Evolutionary conservation across 2,888 invertebrate species (phyloP), one percentile per base, ranked within the genome.

Genomic region (Scaptomyza parva): DNA sequence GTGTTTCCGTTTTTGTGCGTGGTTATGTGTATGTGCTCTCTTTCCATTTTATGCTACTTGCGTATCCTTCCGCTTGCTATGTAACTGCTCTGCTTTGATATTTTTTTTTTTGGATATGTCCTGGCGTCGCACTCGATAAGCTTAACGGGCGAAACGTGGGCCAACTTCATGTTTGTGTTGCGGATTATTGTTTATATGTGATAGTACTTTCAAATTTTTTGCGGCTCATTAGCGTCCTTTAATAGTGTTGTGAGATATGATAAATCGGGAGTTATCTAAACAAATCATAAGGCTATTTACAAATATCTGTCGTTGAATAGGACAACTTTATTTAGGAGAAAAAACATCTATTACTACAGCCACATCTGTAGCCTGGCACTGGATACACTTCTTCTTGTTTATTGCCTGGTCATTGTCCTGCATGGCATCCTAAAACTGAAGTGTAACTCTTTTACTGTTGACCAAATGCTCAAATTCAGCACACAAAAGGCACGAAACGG

Each of bases 161-260:
- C 18, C 55, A 40, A 39, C 11, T 12, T 30, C 12, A 30, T 3
- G 39, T 57, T 52, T 55, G 70, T 53, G 51, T 17, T n/a, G 6
- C 28, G 54, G 37, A 66, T 59, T 54, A 43, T 37, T 44, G 60
- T 48, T 68, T 69, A 80, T 63, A 68, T 84, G 78, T 75, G 88
- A 65, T 84, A 85, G 74, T 87, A 82, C 85, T 85, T 88, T 85
- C 87, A 88, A 88, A 85, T 87, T 81, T 81, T 86, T 88, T 76
- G 76, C 87, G 88, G 88, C 74, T 85, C 88, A 88, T 85, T 85
- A 86, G 73, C 69, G 63, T 61, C 70, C 62, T 53, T 33, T 39
- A 41, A 20, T 14, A 37, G 5, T 17, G 7, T 14, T n/a, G 6
- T 22, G 6, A 11, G 11, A 26, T 17, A 39, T n/a, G 45, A 33